Evolutionary conservation across 2,113 vertebrate genomes (phyloP), one percentile per base, ranked within the genome.

Genomic region (Picathartes gymnocephalus): DNA sequence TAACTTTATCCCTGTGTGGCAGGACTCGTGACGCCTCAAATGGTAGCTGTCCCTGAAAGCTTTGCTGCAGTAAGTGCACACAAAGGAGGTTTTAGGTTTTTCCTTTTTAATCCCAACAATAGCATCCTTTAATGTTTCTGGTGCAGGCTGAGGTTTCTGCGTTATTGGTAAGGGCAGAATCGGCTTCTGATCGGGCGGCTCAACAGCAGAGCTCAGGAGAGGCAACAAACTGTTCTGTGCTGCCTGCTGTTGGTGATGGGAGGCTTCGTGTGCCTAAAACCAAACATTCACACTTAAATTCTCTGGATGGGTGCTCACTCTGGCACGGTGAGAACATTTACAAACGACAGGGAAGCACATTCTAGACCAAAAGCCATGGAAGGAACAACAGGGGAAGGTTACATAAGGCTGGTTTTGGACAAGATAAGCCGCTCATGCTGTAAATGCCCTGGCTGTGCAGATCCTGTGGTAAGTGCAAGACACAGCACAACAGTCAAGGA

Each of bases 21-120:
- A 99, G 91, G 99, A 99, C 95, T 99, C 99, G 3, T 99, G 99
- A 95, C 99, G 98, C 92, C 99, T 98, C 96, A 99, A 98, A 97
- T 99, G 99, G 97, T 99, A 99, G 97, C 99, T 99, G 98, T 99
- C 99, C 95, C 99, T 98, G 98, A 99, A 99, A 91, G 99, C 99
- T 98, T 99, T 99, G 98, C 98, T 99, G 98, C 99, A 99, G 97
- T 99, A 99, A 95, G 99, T 99, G 90, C 99, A 99, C 96, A 99
- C 98, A 97, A 99, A 99, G 57, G 99, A 99, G 50, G 99, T 99
- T 98, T 99, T 99, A 94, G 98, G 98, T 92, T 99, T 99, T 97
- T 99, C 99, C 96, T 99, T 99, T 98, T 99, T 99, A 97, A 99
- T 98, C 85, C 98, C 98, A 90, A 71, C 98, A 97, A 93, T 98